Evolutionary conservation across 2,113 vertebrate species (phyloP).

Genomic region (Corythaixoides concolor): DNA sequence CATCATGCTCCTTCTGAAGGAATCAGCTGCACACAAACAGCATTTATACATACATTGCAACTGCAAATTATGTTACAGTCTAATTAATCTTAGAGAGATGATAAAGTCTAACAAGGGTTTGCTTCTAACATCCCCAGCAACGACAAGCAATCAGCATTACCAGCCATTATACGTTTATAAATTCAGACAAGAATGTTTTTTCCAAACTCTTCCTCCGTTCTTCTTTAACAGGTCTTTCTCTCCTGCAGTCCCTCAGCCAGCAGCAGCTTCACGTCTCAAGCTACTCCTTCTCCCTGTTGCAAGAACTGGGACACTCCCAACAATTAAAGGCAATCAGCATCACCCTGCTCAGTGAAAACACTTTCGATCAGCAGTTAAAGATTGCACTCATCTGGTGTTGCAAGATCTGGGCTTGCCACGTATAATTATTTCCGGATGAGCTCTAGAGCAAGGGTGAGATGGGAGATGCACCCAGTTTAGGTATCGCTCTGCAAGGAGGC

Average conservation of each 20-base stretch:
- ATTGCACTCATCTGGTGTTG: not conserved
- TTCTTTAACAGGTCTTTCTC: not conserved
- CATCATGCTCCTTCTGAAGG: not conserved
- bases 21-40: not conserved
- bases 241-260: not conserved
- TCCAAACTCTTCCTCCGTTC: not conserved
- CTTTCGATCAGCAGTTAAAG: not conserved
- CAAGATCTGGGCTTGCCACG: rapidly evolving
- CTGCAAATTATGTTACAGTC: not conserved
- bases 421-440: not conserved
- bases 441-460: not conserved
- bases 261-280: not conserved
- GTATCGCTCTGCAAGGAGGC: not conserved
- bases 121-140: not conserved
- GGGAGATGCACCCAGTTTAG: not conserved
- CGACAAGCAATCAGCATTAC: not conserved
- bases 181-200: not conserved
- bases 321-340: not conserved
- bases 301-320: not conserved
- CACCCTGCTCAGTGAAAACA: not conserved
- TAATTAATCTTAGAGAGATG: not conserved
- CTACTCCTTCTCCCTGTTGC: not conserved
- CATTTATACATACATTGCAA: not conserved
- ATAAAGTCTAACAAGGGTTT: not conserved
- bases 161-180: not conserved